A percentile compares a stretch with the other conserved stretches of the same genome.
Conservation (phyloP, 2,797 vertebrate species). For the Acropternis orthonyx region DNA sequence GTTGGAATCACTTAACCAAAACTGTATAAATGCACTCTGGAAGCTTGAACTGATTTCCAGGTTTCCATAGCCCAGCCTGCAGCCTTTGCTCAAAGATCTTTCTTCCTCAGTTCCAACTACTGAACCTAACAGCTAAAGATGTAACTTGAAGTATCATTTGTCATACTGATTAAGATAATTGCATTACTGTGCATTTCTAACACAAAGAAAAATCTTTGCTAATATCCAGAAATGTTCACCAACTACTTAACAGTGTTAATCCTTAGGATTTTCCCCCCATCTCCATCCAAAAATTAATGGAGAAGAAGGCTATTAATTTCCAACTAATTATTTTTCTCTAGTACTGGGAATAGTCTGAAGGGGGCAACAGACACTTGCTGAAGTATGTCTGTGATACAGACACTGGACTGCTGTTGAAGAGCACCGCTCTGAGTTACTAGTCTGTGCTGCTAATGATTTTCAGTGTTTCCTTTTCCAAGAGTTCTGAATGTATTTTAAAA, state of each 20-base stretch:
- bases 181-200: neutral
- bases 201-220: neutral
- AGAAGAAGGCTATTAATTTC: neutral
- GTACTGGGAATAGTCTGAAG: neutral
- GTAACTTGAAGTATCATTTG: neutral
- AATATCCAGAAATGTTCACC: neutral
- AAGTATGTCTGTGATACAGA: neutral
- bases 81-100: neutral
- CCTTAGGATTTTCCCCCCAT: neutral
- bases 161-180: neutral
- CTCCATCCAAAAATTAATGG: neutral
- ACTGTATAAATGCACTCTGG: neutral
- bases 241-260: neutral
- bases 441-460: neutral
- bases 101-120: neutral
- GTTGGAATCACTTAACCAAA: neutral
- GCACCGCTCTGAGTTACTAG: neutral
- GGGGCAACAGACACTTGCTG: constrained; percentile 3
- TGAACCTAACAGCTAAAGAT: neutral
- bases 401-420: accelerated
- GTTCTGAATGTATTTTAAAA: neutral
- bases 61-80: neutral
- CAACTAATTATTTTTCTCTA: neutral
- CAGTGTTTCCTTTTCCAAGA: neutral
- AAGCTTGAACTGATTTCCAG: neutral